Base-by-base conservation (phyloP, 2,888 invertebrate species). In the Tribolium freemani region DNA sequence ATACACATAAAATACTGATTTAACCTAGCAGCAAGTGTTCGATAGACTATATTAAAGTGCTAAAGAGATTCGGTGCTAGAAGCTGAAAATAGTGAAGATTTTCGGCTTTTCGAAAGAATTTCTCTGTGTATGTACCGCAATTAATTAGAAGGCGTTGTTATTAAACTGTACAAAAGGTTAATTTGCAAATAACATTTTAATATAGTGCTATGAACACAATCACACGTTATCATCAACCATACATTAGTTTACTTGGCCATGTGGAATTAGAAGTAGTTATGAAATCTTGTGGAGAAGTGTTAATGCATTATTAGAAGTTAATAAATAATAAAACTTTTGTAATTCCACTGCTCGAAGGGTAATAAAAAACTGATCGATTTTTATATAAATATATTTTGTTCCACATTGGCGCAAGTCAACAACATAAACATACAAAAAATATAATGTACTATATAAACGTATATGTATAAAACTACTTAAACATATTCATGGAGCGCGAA, bases 341-440 rank as follows among this genome's bases (percentile, higher is more conserved):
- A 57, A 60, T 67, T 61, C 26, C 58, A 58, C 46, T 45, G 46
- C 48, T 21, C 20, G 9, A 48, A 60, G 63, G 57, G 64, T 56
- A 73, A 67, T 77, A 73, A 73, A 73, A 69, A 60, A 70, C 48
- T 66, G 20, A 66, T 48, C 44, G 38, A 50, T 60, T 86, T 85
- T 86, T 84, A 81, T 86, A 86, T 85, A 86, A 86, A 86, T 86
- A 86, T 86, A 86, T 86, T 86, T 85, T 84, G 82, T 86, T 87
- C 87, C 87, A 87, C 87, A 86, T 85, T 86, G 87, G 87, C 87
- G 85, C 86, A 87, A 87, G 87, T 87, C 86, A 86, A 86, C 86
- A 86, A 85, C 84, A 86, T 86, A 86, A 86, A 85, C 84, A 86
- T 86, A 86, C 85, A 86, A 86, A 86, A 86, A 86, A 86, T 84